phyloP scores from a whole-genome alignment of 2,888 invertebrate genomes.

The Microchrysa polita region DNA sequence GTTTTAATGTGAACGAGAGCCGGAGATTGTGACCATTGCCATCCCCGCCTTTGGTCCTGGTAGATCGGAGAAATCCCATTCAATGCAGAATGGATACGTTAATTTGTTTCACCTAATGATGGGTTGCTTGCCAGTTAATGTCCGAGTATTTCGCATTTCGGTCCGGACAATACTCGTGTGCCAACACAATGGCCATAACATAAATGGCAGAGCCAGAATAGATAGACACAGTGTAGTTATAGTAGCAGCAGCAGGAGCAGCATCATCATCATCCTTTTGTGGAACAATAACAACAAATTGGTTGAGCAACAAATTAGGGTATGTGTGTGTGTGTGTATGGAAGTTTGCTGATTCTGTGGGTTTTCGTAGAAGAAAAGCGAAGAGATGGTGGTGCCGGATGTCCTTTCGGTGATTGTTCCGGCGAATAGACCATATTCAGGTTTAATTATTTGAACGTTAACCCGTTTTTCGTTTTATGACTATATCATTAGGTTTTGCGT shows the following conservation, averaged over 20 bases:
- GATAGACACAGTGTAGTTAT: too few relatives aligned
- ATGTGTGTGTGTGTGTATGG: too few relatives aligned
- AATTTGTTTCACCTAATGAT: conserved; percentile 51
- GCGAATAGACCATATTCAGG: conserved; percentile 6
- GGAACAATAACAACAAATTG: conserved; percentile 48
- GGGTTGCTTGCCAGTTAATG: conserved; percentile 49
- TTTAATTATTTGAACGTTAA: background rate
- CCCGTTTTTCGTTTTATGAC: background rate
- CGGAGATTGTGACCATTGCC: conserved; percentile 26
- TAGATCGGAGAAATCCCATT: conserved; percentile 35
- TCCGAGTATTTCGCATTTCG: conserved; percentile 47
- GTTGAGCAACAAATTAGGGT: conserved; percentile 48
- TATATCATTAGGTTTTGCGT: background rate
- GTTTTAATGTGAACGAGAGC: background rate
- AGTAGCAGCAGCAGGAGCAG: too few relatives aligned
- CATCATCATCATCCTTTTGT: conserved; percentile 46
- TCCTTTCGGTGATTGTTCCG: conserved; percentile 30
- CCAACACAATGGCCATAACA: conserved; percentile 46
- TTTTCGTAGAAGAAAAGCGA: too few relatives aligned
- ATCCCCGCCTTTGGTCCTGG: too few relatives aligned
- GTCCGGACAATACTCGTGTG: conserved; percentile 43
- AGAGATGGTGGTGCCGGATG: too few relatives aligned
- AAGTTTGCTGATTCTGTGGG: conserved; percentile 42
- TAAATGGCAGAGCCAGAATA: conserved; percentile 43
- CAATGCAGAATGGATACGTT: conserved; percentile 46